These are phyloP conservation scores for Pseudorhiza aurosa DNA, from an alignment of 30 jellyfish, hydroid and myxozoan genomes.

Conservation along the genomic window DNA sequence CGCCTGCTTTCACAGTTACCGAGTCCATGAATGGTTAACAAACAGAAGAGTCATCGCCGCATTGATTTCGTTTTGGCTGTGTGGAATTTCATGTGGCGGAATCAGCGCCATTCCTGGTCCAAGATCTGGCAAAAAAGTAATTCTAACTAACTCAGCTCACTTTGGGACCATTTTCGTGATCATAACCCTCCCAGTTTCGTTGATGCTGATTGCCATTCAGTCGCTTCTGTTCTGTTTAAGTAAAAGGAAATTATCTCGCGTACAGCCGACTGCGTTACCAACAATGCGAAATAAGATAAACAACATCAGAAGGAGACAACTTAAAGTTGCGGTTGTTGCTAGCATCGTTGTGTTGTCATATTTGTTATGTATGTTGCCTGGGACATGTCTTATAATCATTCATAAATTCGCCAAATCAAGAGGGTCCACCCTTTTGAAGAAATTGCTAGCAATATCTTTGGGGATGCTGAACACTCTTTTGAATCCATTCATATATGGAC, in stretches of 20 bases:
- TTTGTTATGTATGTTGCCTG: not conserved
- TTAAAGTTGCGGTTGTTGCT: not conserved
- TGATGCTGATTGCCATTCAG: not conserved
- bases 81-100: not conserved
- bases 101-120: not conserved
- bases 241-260: not conserved
- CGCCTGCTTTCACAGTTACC: conserved; percentile 12
- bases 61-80: not conserved
- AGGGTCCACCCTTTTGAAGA: not conserved
- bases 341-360: not conserved
- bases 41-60: not conserved
- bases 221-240: not conserved
- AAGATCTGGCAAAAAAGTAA: too few relatives aligned
- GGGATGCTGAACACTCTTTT: not conserved
- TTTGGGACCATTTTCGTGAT: not conserved
- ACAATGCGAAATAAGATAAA: not conserved
- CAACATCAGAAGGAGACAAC: not conserved
- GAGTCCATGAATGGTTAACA: not conserved
- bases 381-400: not conserved
- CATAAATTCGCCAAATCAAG: fast-evolving
- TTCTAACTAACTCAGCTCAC: not conserved
- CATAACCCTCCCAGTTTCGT: not conserved
- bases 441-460: not conserved
- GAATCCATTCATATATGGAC: conserved; percentile 8
- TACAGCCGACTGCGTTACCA: not conserved